phyloP scores from a whole-genome alignment of 2,113 vertebrate genomes.

The Charina bottae region DNA sequence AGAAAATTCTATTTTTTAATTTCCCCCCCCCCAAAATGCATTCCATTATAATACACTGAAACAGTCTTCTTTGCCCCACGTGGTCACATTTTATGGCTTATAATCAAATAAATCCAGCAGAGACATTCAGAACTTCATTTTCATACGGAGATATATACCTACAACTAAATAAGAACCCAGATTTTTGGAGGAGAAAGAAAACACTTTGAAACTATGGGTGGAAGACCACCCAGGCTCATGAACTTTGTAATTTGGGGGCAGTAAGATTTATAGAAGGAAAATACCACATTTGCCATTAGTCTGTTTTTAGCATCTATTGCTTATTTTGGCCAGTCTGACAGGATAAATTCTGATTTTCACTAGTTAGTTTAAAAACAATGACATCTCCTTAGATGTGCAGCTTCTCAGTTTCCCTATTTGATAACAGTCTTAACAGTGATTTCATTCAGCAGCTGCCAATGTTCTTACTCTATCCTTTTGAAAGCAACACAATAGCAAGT shows the following conservation, averaged over 20 bases:
- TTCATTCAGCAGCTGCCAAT: slow-evolving; percentile 67
- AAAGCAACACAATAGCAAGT: slow-evolving; percentile 53
- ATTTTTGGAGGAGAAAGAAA: not conserved
- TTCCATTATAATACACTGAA: not conserved
- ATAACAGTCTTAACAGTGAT: slow-evolving; percentile 63
- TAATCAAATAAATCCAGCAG: not conserved
- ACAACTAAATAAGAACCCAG: not conserved
- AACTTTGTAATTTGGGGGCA: not conserved
- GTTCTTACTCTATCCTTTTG: slow-evolving; percentile 66
- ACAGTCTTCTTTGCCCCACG: not conserved
- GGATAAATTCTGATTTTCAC: slow-evolving; percentile 62
- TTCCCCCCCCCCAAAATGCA: not conserved
- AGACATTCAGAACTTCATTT: not conserved
- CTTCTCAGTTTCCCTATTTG: slow-evolving; percentile 58
- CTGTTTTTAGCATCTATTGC: slow-evolving; percentile 2
- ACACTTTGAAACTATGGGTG: not conserved
- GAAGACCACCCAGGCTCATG: not conserved
- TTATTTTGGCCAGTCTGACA: slow-evolving; percentile 61
- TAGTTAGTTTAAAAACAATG: slow-evolving; percentile 55
- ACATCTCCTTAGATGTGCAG: slow-evolving; percentile 65
- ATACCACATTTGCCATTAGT: slow-evolving; percentile 1
- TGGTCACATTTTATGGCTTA: not conserved
- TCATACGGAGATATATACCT: not conserved
- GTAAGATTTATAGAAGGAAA: not conserved
- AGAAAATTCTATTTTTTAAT: not conserved